Conservation (phyloP, 2,113 vertebrate genomes). For the Ctenodactylus gundi region DNA sequence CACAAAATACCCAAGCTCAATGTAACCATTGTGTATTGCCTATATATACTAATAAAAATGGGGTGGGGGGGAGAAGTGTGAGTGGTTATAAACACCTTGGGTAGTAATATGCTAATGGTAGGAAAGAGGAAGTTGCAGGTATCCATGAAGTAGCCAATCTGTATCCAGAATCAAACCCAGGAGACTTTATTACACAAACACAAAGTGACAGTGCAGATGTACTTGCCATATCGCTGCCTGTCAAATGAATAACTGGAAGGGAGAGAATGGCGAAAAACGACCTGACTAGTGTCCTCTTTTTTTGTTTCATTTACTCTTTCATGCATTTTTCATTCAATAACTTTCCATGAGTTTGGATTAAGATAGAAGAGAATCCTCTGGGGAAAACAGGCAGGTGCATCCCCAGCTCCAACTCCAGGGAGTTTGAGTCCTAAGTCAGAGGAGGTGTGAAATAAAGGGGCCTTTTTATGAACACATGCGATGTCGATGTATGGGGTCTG, state of each 20-base stretch:
- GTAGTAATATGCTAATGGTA: not conserved
- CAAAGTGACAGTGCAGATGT: not conserved
- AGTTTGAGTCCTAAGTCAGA: not conserved
- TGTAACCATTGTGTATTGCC: too few species aligned
- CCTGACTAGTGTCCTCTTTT: not conserved
- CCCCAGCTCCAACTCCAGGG: not conserved
- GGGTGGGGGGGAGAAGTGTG: too few species aligned
- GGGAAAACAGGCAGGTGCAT: not conserved
- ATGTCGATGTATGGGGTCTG: not conserved
- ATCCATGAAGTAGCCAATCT: not conserved
- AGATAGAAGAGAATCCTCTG: not conserved
- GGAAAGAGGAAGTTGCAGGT: not conserved
- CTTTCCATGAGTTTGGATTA: not conserved
- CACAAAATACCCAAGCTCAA: too few species aligned
- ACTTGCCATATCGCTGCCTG: not conserved
- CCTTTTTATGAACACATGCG: not conserved
- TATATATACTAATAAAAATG: too few species aligned
- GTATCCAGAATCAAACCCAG: not conserved
- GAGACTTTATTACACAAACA: not conserved
- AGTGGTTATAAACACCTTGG: not conserved
- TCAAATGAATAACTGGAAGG: not conserved
- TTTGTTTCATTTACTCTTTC: not conserved
- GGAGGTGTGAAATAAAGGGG: not conserved
- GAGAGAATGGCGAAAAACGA: not conserved
- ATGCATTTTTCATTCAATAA: not conserved